Percentiles rank a stretch among this genome's conserved stretches.
Conservation (phyloP, 2,888 invertebrate species). For the Pyrocoelia pectoralis region DNA sequence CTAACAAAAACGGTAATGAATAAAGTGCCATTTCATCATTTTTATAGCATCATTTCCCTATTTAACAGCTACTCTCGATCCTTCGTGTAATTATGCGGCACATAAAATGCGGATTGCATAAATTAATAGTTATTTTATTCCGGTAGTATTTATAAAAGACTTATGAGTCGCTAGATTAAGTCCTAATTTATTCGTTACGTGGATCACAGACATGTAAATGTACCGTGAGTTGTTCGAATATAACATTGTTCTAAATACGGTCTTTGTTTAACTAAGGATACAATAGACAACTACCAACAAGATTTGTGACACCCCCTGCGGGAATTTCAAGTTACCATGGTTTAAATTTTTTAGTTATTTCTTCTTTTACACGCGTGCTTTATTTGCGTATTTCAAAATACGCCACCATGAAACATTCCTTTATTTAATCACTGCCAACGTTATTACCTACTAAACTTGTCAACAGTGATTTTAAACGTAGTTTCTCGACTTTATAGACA, state of each 20-base stretch:
- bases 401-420: too few species aligned
- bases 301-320: constrained; percentile 48
- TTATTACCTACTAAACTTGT: too few species aligned
- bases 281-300: constrained; percentile 45
- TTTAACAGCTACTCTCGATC: constrained; percentile 43
- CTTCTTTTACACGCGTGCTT: background rate
- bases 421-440: too few species aligned
- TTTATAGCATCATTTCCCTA: constrained; percentile 45
- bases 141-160: constrained; percentile 44
- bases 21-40: constrained; percentile 48
- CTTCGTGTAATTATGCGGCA: constrained; percentile 48
- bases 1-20: constrained; percentile 41
- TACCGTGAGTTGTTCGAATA: constrained; percentile 54
- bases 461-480: too few species aligned
- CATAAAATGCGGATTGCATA: constrained; percentile 50
- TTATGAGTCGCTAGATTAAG: constrained; percentile 49
- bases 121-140: constrained; percentile 53
- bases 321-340: constrained; percentile 23
- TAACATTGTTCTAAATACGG: constrained; percentile 52
- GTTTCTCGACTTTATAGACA: too few species aligned
- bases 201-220: constrained; percentile 39
- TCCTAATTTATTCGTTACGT: constrained; percentile 51
- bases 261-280: constrained; percentile 53
- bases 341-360: background rate
- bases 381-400: too few species aligned